phyloP scores from a whole-genome alignment of 2,888 invertebrate species.

The Lasiommata megera region DNA sequence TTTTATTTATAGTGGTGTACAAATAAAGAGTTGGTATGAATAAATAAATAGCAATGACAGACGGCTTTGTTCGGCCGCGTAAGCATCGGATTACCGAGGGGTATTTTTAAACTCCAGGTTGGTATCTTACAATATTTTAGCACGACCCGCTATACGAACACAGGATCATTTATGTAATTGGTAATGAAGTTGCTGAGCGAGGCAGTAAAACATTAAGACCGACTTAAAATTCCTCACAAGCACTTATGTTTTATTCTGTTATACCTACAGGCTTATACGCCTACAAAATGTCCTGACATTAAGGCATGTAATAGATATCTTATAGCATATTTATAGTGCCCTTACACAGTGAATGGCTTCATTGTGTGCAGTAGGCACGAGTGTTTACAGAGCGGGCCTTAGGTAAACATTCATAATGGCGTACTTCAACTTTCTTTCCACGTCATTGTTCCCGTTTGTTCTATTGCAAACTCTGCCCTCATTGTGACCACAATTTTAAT shows the following conservation, averaged over 20 bases:
- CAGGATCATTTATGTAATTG: no score
- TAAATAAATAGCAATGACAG: no score
- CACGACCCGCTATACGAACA: no score
- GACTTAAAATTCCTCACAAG: background rate
- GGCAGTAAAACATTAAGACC: background rate
- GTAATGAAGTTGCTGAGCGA: no score
- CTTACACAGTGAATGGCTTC: constrained; percentile 25
- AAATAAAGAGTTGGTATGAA: no score
- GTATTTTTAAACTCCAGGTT: no score
- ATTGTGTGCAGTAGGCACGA: constrained; percentile 28
- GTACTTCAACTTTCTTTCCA: constrained; percentile 50
- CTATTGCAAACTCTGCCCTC: constrained; percentile 25
- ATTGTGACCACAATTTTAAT: constrained; percentile 21
- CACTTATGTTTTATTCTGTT: background rate
- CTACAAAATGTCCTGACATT: constrained; percentile 8
- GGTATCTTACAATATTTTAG: no score
- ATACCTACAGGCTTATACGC: background rate
- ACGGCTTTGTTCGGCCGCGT: no score
- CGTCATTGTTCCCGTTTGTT: constrained; percentile 40
- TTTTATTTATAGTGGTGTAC: no score
- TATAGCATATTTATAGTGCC: constrained; percentile 25
- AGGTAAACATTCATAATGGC: constrained; percentile 44
- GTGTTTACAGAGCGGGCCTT: constrained; percentile 40
- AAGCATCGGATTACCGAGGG: no score
- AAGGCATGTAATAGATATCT: constrained; percentile 27